Evolutionary conservation across 2,888 invertebrate genomes (phyloP).

Genomic region (Incurvaria masculella): DNA sequence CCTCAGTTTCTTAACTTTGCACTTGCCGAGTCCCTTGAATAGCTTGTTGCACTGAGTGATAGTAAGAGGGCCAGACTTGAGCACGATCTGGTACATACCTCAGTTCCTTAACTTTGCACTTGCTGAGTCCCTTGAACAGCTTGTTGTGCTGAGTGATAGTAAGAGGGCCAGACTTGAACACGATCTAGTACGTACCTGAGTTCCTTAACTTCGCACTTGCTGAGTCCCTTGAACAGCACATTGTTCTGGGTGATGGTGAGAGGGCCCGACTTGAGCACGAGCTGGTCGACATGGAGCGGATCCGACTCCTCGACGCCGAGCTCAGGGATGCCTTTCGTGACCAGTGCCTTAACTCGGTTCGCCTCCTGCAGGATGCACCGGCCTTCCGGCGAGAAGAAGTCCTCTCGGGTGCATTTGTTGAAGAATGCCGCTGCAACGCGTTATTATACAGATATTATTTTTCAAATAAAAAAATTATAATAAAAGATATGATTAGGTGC

Average conservation of each 20-base stretch:
- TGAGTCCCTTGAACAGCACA: constrained; percentile 15
- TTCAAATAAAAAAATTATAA: no score
- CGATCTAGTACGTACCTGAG: constrained; percentile 15
- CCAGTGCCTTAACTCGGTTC: constrained; percentile 7
- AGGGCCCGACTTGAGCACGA: constrained; percentile 14
- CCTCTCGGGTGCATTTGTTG: not conserved
- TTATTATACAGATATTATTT: no score
- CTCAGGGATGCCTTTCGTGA: constrained; percentile 16
- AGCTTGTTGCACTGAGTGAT: no score
- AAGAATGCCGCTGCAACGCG: not conserved
- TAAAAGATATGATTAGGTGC: no score
- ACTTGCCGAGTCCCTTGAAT: no score
- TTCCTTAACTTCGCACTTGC: constrained; percentile 15
- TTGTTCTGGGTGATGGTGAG: constrained; percentile 16
- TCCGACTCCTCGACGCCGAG: constrained; percentile 15
- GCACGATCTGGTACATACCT: no score
- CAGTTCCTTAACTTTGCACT: constrained; percentile 16
- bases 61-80: no score
- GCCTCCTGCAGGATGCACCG: constrained; percentile 15
- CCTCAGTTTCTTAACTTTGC: no score
- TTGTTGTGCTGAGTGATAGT: constrained; percentile 15
- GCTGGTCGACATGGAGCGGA: constrained; percentile 13
- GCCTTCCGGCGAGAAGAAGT: not conserved
- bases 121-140: constrained; percentile 15
- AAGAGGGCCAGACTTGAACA: constrained; percentile 15